Evolutionary conservation across 2,113 vertebrate species (phyloP).

Genomic region (Laticauda laticaudata): DNA sequence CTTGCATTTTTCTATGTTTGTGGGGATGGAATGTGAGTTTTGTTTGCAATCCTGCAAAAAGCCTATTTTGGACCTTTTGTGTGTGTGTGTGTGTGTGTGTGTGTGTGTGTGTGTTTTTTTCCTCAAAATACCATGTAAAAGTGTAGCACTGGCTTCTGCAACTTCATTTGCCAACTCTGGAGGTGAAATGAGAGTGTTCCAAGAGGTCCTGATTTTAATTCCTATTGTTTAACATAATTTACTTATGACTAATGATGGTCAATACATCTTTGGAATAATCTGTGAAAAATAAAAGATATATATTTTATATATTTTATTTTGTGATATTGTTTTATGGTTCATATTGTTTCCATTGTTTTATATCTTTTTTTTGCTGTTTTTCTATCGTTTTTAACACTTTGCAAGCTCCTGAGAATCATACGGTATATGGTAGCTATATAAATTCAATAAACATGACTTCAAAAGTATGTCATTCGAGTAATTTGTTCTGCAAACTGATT

Average conservation of each 20-base stretch:
- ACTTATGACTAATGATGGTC: not conserved
- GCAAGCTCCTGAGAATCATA: not conserved
- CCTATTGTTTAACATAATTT: not conserved
- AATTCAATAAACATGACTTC: not conserved
- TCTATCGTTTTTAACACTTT: not conserved
- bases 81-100: not conserved
- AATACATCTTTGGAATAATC: not conserved
- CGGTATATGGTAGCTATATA: not conserved
- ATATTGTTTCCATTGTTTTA: not conserved
- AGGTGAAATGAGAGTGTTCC: not conserved
- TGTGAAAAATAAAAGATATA: not conserved
- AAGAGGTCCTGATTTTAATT: not conserved
- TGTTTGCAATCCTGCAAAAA: not conserved
- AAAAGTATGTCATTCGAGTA: not conserved
- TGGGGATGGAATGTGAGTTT: not conserved
- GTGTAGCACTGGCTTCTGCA: not conserved
- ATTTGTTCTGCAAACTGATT: not conserved
- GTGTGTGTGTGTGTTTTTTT: not conserved
- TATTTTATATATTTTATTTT: not conserved
- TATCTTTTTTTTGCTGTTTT: not conserved
- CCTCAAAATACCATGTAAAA: not conserved
- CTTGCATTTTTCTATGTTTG: not conserved
- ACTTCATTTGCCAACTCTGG: not conserved
- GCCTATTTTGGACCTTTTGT: not conserved
- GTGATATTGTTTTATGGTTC: not conserved